Conservation (phyloP, 2,113 vertebrate genomes). For the Odocoileus hemionus region DNA sequence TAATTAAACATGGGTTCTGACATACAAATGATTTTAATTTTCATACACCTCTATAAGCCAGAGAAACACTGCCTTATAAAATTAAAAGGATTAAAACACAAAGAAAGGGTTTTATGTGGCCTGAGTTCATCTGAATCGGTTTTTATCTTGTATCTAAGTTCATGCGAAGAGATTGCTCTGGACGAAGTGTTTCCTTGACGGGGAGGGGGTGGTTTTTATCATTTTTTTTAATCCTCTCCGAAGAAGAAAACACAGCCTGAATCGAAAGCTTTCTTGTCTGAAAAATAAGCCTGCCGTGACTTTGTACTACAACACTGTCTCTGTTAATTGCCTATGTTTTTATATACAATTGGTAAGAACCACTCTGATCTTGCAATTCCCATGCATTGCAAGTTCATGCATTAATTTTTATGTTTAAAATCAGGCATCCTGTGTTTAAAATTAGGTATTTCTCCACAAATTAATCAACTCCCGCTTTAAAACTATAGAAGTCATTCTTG, state of each 20-base stretch:
- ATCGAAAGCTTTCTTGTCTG: background rate
- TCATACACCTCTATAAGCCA: background rate
- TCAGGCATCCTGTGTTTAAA: background rate
- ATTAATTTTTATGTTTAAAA: background rate
- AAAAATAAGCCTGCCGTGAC: background rate
- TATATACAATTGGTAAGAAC: background rate
- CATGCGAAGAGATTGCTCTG: background rate
- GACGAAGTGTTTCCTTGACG: background rate
- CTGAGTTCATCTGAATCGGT: background rate
- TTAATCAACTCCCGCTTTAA: background rate
- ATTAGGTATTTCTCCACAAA: slow-evolving; percentile 3
- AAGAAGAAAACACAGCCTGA: background rate
- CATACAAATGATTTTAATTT: slow-evolving; percentile 11
- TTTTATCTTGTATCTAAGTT: background rate
- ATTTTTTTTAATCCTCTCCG: background rate
- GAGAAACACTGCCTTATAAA: background rate
- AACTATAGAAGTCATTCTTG: background rate
- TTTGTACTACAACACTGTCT: background rate
- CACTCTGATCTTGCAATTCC: background rate
- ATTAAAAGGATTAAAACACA: background rate
- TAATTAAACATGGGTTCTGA: slow-evolving; percentile 32
- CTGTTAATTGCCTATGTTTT: background rate
- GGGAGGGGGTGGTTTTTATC: background rate
- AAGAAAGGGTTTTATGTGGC: background rate
- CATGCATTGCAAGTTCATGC: background rate